phyloP scores from a whole-genome alignment of 2,113 vertebrate species.

The Trinectes maculatus region DNA sequence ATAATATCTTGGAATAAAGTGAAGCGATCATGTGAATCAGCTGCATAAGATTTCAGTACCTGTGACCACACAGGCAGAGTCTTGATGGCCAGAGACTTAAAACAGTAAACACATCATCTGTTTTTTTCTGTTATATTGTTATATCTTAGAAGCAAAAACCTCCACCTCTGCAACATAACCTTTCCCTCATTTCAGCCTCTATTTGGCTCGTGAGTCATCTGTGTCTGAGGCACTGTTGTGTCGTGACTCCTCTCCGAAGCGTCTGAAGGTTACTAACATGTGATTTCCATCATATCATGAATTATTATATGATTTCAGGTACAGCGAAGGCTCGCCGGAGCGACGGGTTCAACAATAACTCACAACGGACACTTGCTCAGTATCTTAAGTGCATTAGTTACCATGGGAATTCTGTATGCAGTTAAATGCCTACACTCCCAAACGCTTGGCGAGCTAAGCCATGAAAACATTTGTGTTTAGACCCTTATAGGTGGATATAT shows the following conservation, averaged over 20 bases:
- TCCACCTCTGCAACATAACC: conserved; percentile 10
- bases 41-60: conserved; percentile 7
- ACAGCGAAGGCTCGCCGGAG: background rate
- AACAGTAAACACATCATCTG: background rate
- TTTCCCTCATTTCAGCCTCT: background rate
- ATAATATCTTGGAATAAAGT: too few species aligned
- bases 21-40: too few species aligned
- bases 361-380: background rate
- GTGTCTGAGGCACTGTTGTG: background rate
- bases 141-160: background rate
- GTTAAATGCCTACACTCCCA: background rate
- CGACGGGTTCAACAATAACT: background rate
- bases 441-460: conserved; percentile 37
- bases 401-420: background rate
- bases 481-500: conserved; percentile 56
- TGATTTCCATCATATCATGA: background rate
- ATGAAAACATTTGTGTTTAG: conserved; percentile 47
- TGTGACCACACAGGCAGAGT: background rate
- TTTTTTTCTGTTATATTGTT: background rate
- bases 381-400: background rate
- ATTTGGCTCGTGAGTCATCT: conserved; percentile 23
- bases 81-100: background rate
- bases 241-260: conserved; percentile 1
- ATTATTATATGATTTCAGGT: background rate
- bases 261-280: background rate